A percentile compares a stretch with the other conserved stretches of the same genome.
phyloP scores from a whole-genome alignment of 2,888 invertebrate species.

The Blastobasis lacticolella region DNA sequence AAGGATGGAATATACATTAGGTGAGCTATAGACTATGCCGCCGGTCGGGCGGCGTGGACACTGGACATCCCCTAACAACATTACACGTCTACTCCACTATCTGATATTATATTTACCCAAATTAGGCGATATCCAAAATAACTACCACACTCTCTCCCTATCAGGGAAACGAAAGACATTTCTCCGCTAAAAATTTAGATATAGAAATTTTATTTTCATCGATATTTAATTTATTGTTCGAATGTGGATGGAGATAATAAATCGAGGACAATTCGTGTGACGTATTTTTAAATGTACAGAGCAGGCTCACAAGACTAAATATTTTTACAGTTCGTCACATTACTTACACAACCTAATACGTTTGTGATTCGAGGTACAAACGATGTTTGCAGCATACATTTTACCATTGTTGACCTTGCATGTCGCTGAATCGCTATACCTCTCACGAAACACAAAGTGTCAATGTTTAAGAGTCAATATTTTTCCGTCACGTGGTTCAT shows the following conservation, averaged over 20 bases:
- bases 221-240: conserved; percentile 57
- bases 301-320: conserved; percentile 40
- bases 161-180: conserved; percentile 14
- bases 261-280: conserved; percentile 52
- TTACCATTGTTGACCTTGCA: too few species aligned
- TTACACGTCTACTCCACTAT: conserved; percentile 47
- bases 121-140: conserved; percentile 32
- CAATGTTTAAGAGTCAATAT: conserved; percentile 22
- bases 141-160: conserved; percentile 25
- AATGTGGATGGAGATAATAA: conserved; percentile 67
- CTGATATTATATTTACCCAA: conserved; percentile 39
- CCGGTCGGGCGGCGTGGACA: conserved; percentile 30
- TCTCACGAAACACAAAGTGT: conserved; percentile 27
- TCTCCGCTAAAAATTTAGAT: conserved; percentile 32
- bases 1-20: conserved; percentile 74
- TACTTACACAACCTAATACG: conserved; percentile 56
- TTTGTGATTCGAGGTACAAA: conserved; percentile 42
- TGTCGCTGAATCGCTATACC: conserved; percentile 22
- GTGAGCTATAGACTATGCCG: conserved; percentile 55
- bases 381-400: conserved; percentile 10
- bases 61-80: conserved; percentile 46
- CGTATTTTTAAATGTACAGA: conserved; percentile 37
- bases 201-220: conserved; percentile 20
- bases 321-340: conserved; percentile 40
- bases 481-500: conserved; percentile 38